Evolutionary conservation across 2,888 invertebrate species (phyloP).

Genomic region (Rhingia campestris): DNA sequence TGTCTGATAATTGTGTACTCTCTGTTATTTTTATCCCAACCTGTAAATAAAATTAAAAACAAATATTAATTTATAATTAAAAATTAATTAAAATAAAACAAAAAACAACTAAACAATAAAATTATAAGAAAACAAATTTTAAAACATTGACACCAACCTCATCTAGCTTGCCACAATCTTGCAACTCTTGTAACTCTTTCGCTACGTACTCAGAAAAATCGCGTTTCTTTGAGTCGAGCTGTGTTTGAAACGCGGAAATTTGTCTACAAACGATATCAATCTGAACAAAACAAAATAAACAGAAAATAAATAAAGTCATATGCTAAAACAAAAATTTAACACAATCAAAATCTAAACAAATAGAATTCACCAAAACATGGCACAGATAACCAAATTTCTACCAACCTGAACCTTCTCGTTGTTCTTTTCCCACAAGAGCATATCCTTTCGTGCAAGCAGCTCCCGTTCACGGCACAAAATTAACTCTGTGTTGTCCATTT

Average conservation of each 20-base stretch:
- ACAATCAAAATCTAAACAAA: constrained; percentile 44
- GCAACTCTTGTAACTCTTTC: constrained; percentile 84
- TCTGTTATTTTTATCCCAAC: constrained; percentile 84
- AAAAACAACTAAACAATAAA: constrained; percentile 31
- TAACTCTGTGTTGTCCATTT: constrained; percentile 84
- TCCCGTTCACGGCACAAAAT: constrained; percentile 85
- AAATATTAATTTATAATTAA: neutral
- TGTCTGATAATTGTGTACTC: constrained; percentile 84
- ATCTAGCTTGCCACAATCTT: constrained; percentile 84
- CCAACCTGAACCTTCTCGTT: constrained; percentile 82
- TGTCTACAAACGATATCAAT: constrained; percentile 87
- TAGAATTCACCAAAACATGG: neutral
- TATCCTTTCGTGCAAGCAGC: constrained; percentile 81
- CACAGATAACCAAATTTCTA: neutral
- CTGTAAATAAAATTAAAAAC: constrained; percentile 81
- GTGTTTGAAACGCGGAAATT: constrained; percentile 84
- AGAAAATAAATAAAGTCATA: constrained; percentile 76
- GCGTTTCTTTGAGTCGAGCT: constrained; percentile 84
- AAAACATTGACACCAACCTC: constrained; percentile 82
- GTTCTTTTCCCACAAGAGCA: constrained; percentile 82
- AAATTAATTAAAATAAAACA: constrained; percentile 22
- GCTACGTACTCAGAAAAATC: constrained; percentile 84
- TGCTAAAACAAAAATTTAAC: constrained; percentile 73
- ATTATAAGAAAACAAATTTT: constrained; percentile 53
- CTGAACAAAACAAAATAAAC: constrained; percentile 83